A percentile compares a stretch with the other conserved stretches of the same genome.
Conservation (phyloP, 2,113 vertebrate genomes). For the Tetrao urogallus region DNA sequence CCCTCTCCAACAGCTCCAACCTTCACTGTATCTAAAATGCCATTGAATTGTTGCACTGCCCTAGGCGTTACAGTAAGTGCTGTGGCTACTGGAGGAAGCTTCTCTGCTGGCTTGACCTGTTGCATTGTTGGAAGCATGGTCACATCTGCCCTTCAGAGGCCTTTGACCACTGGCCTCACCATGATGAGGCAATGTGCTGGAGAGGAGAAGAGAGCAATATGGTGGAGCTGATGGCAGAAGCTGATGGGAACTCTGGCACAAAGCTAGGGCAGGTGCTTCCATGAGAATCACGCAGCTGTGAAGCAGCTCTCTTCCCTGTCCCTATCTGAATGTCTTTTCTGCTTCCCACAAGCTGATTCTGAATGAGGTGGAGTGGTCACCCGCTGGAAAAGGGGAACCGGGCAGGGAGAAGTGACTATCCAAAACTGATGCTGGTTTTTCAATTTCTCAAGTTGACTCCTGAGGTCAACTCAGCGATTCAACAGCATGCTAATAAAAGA, state of each 20-base stretch:
- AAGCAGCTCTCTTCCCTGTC: background rate
- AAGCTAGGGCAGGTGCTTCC: background rate
- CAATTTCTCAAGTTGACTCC: background rate
- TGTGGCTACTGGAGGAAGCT: background rate
- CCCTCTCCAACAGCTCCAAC: too few relatives aligned
- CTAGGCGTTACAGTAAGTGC: background rate
- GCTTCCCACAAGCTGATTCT: background rate
- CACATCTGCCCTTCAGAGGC: background rate
- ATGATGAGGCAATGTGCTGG: background rate
- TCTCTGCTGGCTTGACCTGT: background rate
- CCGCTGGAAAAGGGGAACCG: rapidly evolving
- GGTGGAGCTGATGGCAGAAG: background rate
- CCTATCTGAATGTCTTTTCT: background rate
- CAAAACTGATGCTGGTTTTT: background rate
- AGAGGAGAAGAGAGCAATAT: background rate
- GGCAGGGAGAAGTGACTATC: background rate
- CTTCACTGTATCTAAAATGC: background rate
- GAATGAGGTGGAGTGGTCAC: background rate
- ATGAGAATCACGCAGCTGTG: background rate
- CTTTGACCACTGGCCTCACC: background rate
- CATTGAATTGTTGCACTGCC: background rate
- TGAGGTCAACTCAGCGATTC: background rate
- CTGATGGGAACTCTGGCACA: background rate
- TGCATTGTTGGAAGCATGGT: rapidly evolving
- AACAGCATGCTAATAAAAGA: background rate